A percentile compares a stretch with the other conserved stretches of the same genome.
phyloP scores from a whole-genome alignment of 1,140 invertebrate species.

The Pinna nobilis region DNA sequence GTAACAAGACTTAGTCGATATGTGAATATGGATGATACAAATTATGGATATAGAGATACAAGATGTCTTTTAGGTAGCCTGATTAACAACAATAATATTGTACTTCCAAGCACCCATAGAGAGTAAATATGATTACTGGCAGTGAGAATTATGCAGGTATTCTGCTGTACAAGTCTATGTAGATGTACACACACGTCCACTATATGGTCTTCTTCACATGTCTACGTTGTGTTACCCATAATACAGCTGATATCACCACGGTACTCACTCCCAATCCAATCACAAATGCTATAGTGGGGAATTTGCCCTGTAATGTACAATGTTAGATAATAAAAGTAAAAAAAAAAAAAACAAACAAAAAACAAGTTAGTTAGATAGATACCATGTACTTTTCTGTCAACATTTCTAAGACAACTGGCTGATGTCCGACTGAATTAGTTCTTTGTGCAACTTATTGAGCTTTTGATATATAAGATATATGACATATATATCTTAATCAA shows the following conservation, averaged over 20 bases:
- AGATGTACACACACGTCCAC: background rate
- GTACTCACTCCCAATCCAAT: slow-evolving; percentile 47
- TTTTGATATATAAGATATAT: background rate
- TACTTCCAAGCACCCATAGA: background rate
- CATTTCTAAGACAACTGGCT: no score
- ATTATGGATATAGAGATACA: slow-evolving; percentile 2
- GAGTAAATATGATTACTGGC: background rate
- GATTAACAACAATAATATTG: background rate
- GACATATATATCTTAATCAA: no score
- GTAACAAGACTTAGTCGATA: no score
- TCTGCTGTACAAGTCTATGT: background rate
- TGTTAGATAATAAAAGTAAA: no score
- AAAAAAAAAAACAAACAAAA: slow-evolving; percentile 24
- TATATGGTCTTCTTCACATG: slow-evolving; percentile 34
- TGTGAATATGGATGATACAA: no score
- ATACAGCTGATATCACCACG: slow-evolving; percentile 43
- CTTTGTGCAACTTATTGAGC: background rate
- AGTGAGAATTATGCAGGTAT: no score
- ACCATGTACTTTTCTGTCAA: background rate
- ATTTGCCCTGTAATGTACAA: slow-evolving; percentile 63
- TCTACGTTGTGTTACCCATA: slow-evolving; percentile 56
- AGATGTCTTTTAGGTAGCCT: background rate
- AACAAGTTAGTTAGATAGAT: background rate
- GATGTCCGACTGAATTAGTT: no score
- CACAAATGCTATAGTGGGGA: slow-evolving; percentile 52